These are phyloP conservation scores for Drosophila nebulosa DNA, from an alignment of 1,140 invertebrate genomes.

Conservation along the genomic window DNA sequence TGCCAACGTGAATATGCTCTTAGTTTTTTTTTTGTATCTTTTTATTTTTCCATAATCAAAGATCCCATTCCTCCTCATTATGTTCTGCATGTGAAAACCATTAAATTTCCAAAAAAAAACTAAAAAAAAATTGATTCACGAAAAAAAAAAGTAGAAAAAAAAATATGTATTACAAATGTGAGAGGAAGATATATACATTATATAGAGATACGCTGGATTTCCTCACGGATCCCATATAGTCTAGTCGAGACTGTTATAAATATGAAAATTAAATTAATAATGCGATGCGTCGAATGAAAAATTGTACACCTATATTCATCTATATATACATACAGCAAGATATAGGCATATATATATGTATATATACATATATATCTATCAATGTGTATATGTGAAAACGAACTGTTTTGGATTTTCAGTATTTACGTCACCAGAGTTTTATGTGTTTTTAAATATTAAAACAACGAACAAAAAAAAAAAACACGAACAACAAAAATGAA, in stretches of 20 bases:
- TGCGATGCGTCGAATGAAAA: conserved; percentile 40
- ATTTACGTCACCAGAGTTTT: conserved; percentile 73
- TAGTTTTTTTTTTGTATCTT: background rate
- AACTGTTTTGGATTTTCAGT: conserved; percentile 19
- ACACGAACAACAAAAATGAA: conserved; percentile 22
- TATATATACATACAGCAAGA: background rate
- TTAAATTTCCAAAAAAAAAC: conserved; percentile 37
- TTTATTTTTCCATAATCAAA: background rate
- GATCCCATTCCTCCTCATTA: background rate
- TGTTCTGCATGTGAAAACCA: conserved; percentile 56
- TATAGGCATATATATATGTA: background rate
- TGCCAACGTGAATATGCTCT: conserved; percentile 27
- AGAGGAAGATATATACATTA: conserved; percentile 11
- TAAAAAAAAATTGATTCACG: conserved; percentile 18
- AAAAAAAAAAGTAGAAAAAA: conserved; percentile 1
- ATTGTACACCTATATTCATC: background rate
- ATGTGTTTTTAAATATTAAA: conserved; percentile 73
- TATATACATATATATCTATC: background rate
- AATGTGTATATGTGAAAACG: background rate
- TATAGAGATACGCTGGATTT: conserved; percentile 6
- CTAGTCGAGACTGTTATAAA: conserved; percentile 44
- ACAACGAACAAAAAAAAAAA: conserved; percentile 33
- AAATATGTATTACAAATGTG: conserved; percentile 27
- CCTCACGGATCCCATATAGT: conserved; percentile 1
- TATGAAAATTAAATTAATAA: conserved; percentile 71